phyloP scores from a whole-genome alignment of 2,888 invertebrate species.

The Drosophila antonietae region DNA sequence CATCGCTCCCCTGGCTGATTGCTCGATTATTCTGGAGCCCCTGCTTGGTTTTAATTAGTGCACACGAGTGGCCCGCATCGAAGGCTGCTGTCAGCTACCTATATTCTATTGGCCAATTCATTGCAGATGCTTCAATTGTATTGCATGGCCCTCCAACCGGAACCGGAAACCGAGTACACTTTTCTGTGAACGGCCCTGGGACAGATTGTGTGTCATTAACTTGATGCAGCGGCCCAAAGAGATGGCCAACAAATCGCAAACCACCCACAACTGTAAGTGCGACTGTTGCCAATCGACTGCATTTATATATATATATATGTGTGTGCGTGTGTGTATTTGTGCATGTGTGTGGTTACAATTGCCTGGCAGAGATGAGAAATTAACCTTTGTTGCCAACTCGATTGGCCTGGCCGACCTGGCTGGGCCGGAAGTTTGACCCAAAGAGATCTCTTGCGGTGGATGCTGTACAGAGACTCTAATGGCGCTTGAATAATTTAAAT shows the following conservation, averaged over 20 bases:
- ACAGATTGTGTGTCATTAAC: conserved; percentile 75
- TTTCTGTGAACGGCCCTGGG: conserved; percentile 36
- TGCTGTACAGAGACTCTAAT: conserved; percentile 46
- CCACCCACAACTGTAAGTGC: conserved; percentile 47
- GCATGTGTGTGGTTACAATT: conserved; percentile 40
- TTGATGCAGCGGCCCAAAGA: conserved; percentile 53
- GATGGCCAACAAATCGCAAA: conserved; percentile 25
- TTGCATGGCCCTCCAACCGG: conserved; percentile 1
- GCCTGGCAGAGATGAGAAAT: conserved; percentile 36
- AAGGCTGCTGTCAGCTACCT: conserved; percentile 38
- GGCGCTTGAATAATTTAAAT: conserved; percentile 65
- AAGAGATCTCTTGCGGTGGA: conserved; percentile 69
- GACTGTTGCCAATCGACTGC: conserved; percentile 22
- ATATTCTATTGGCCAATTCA: conserved; percentile 80
- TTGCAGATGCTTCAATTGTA: conserved; percentile 71
- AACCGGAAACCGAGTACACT: conserved; percentile 36
- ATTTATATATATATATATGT: background rate
- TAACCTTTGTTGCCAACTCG: conserved; percentile 60
- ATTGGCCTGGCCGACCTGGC: conserved; percentile 36
- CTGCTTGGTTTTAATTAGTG: conserved; percentile 82
- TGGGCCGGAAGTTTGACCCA: conserved; percentile 45
- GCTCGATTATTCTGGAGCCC: conserved; percentile 56
- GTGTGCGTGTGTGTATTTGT: background rate
- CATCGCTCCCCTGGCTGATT: conserved; percentile 50
- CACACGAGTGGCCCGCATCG: conserved; percentile 54